These are phyloP conservation scores for Physella acuta DNA, from an alignment of 1,140 invertebrate genomes.

Conservation along the genomic window DNA sequence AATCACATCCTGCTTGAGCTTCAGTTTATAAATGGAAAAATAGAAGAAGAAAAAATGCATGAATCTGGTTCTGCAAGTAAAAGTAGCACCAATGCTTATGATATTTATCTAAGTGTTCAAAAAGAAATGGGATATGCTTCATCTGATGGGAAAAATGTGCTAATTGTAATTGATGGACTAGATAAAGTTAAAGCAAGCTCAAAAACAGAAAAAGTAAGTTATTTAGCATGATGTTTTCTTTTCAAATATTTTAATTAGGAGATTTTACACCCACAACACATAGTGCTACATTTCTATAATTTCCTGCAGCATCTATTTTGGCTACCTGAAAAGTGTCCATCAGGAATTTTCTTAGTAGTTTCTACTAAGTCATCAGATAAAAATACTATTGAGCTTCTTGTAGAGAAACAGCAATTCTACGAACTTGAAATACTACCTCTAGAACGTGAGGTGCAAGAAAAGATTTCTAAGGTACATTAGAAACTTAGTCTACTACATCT, in stretches of 20 bases:
- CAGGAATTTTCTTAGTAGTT: constrained; percentile 31
- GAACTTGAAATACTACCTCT: constrained; percentile 29
- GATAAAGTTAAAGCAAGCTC: constrained; percentile 27
- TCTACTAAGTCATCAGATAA: constrained; percentile 34
- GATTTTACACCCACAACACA: neutral
- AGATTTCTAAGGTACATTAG: constrained; percentile 38
- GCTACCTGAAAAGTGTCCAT: constrained; percentile 35
- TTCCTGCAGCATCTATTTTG: constrained; percentile 38
- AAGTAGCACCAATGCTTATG: constrained; percentile 5
- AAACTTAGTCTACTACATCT: no score
- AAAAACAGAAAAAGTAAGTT: constrained; percentile 36
- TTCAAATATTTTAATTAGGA: neutral
- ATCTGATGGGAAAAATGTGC: constrained; percentile 27
- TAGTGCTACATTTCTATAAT: neutral
- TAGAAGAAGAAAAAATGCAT: constrained; percentile 6
- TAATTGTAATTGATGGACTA: constrained; percentile 38
- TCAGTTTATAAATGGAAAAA: constrained; percentile 3
- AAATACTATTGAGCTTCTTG: constrained; percentile 30
- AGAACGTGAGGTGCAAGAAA: constrained; percentile 22
- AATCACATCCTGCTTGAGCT: constrained; percentile 25
- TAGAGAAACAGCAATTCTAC: constrained; percentile 24
- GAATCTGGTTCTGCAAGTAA: neutral
- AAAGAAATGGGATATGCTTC: constrained; percentile 17
- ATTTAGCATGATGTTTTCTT: neutral
- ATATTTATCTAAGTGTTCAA: constrained; percentile 24